A percentile compares a stretch with the other conserved stretches of the same genome.
phyloP scores from a whole-genome alignment of 2,113 vertebrate genomes.

The Pluvialis apricaria region DNA sequence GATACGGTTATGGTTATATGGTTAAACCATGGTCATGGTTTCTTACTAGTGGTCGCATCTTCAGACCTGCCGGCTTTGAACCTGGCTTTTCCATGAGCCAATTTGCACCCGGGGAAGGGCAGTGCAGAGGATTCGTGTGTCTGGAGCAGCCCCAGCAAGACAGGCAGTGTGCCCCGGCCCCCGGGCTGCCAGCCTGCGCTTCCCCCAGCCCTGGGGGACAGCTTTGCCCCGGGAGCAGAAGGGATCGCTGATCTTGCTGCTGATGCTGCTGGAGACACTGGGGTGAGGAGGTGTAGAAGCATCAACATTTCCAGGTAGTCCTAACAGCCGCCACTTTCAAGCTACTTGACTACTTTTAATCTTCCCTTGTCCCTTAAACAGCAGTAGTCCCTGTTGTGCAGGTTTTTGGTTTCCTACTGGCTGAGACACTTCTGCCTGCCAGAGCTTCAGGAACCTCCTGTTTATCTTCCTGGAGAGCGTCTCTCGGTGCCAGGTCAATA shows the following conservation, averaged over 20 bases:
- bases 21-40: background rate
- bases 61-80: background rate
- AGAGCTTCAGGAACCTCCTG: background rate
- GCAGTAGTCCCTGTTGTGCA: background rate
- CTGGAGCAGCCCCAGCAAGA: background rate
- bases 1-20: background rate
- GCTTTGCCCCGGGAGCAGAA: background rate
- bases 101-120: background rate
- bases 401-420: background rate
- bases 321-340: background rate
- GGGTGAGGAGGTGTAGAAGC: background rate
- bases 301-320: background rate
- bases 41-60: background rate
- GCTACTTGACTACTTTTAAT: background rate
- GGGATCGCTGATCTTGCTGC: background rate
- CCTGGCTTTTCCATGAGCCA: background rate
- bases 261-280: background rate
- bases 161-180: background rate
- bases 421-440: background rate
- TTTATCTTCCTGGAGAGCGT: conserved; percentile 30
- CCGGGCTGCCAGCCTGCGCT: background rate
- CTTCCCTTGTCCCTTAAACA: background rate
- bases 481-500: background rate
- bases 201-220: background rate
- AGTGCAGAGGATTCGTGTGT: background rate